phyloP scores from a whole-genome alignment of 1,140 invertebrate species.

The Hycleus cichorii region DNA sequence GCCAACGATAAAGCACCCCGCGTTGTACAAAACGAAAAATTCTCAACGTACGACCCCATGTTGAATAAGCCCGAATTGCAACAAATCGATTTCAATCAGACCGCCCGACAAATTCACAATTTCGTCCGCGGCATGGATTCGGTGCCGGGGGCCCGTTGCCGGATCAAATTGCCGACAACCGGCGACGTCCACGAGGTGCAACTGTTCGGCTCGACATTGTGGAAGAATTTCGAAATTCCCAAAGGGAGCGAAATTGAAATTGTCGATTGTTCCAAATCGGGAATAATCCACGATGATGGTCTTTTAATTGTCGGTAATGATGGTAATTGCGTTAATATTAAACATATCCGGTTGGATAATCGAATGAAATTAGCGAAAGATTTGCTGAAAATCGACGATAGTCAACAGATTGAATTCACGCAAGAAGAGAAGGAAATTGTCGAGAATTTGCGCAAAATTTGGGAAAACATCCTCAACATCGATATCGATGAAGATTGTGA shows the following conservation, averaged over 20 bases:
- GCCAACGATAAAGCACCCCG: constrained; percentile 74
- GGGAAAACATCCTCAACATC: constrained; percentile 76
- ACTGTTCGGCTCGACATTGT: constrained; percentile 74
- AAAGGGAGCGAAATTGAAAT: constrained; percentile 52
- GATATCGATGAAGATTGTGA: constrained; percentile 75
- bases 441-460: constrained; percentile 58
- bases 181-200: constrained; percentile 57
- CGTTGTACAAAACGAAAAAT: constrained; percentile 70
- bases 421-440: constrained; percentile 65
- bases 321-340: constrained; percentile 56
- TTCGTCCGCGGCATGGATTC: constrained; percentile 92
- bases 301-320: constrained; percentile 74
- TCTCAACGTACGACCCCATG: constrained; percentile 88
- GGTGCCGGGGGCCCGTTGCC: constrained; percentile 80
- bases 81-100: constrained; percentile 67
- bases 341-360: constrained; percentile 32
- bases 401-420: constrained; percentile 59
- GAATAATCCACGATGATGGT: constrained; percentile 70
- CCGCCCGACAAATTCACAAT: constrained; percentile 70
- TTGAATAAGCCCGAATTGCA: constrained; percentile 78
- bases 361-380: constrained; percentile 76
- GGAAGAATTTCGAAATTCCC: constrained; percentile 51
- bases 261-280: constrained; percentile 49
- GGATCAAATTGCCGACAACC: constrained; percentile 47
- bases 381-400: constrained; percentile 59